Evolutionary conservation across 2,797 vertebrate genomes (phyloP), one percentile per base, ranked within the genome.

Genomic region (Forpus xanthops): DNA sequence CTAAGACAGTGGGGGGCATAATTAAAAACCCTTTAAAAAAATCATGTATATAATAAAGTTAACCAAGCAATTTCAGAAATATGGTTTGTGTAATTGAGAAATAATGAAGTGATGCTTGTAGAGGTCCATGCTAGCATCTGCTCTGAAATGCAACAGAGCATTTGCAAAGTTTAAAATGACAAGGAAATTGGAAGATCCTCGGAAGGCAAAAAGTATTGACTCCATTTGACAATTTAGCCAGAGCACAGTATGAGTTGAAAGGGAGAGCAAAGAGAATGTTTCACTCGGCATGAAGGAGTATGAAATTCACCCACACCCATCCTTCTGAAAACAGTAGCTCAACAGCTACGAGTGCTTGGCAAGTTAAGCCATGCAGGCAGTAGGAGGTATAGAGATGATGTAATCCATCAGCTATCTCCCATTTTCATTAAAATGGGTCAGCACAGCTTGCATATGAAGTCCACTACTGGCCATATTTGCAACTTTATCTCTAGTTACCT

Each of bases 101-200:
- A 90, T 97, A 97, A 97, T 95, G 79, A 97, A 97, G 86, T 93
- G 85, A 84, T 96, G 88, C 79, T 96, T 85, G 74, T 68, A 89
- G 81, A 96, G 53, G 80, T 96, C 80, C 87, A 73, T 87, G 88
- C 82, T 96, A 86, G 92, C 75, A 79, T 94, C 87, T 91, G 62
- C 76, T 94, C 80, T 85, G 90, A 95, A 96, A 90, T 88, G 76
- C 75, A 93, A 89, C 44, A 93, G 50, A 93, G 37, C 64, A 85
- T 95, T 95, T 93, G 70, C 67, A 94, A 94, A 95, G 49, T 85
- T 90, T 93, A 94, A 95, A 96, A 94, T 90, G 88, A 55, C n/a
- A 74, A 47, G 68, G 90, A 90, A 90, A 92, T 44, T 96, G 83
- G 85, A 96, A 87, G 60, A 85, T 80, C 30, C 50, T 85, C 15